These are phyloP conservation scores for Dermolepida albohirtum DNA, from an alignment of 2,888 invertebrate genomes.

Conservation along the genomic window DNA sequence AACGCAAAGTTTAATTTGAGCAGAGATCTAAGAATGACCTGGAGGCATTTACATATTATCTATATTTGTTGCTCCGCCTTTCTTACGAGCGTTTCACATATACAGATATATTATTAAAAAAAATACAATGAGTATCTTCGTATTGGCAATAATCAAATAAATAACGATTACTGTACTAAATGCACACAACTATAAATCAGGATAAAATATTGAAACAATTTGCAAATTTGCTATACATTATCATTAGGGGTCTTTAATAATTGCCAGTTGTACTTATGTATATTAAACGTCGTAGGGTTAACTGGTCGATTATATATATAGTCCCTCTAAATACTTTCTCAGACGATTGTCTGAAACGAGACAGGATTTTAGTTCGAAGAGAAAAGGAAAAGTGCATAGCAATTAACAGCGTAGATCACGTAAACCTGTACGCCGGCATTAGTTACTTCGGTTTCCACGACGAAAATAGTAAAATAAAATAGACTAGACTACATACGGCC, in stretches of 20 bases:
- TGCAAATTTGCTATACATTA: conserved; percentile 41
- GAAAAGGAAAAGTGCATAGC: too few relatives aligned
- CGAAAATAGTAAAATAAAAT: too few relatives aligned
- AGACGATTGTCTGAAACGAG: conserved; percentile 46
- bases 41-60: too few relatives aligned
- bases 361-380: neutral
- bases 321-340: conserved; percentile 48
- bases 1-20: too few relatives aligned
- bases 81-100: too few relatives aligned
- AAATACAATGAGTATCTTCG: conserved; percentile 33
- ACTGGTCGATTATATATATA: conserved; percentile 18
- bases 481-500: too few relatives aligned
- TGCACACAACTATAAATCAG: conserved; percentile 31
- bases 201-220: conserved; percentile 42
- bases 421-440: too few relatives aligned
- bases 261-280: conserved; percentile 29
- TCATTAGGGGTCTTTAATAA: conserved; percentile 27
- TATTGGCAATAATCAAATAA: conserved; percentile 34
- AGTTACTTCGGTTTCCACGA: too few relatives aligned
- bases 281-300: conserved; percentile 6
- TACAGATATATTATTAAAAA: neutral
- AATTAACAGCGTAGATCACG: too few relatives aligned
- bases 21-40: too few relatives aligned
- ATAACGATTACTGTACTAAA: conserved; percentile 33
- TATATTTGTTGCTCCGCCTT: too few relatives aligned